Evolutionary conservation across 2,888 invertebrate species (phyloP).

Genomic region (Trachelus stipa): DNA sequence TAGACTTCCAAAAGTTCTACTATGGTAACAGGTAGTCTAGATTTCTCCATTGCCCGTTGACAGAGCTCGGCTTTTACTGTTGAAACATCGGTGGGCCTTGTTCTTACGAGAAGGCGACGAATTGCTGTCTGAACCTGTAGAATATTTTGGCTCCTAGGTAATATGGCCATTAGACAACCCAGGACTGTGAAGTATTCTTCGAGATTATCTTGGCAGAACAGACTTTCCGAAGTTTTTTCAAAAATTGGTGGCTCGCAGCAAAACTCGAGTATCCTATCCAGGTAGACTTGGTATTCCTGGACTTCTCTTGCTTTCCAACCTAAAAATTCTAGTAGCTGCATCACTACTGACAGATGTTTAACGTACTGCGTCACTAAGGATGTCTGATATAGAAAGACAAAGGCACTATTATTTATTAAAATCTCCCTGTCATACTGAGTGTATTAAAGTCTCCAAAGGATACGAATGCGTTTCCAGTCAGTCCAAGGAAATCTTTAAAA

Average conservation of each 20-base stretch:
- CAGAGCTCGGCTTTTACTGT: conserved; percentile 40
- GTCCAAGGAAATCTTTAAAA: conserved; percentile 39
- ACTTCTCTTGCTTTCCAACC: conserved; percentile 34
- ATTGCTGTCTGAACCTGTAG: conserved; percentile 39
- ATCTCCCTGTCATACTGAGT: background rate
- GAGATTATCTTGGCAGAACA: conserved; percentile 41
- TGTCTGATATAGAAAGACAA: conserved; percentile 16
- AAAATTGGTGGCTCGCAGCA: conserved; percentile 55
- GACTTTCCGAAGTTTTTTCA: conserved; percentile 52
- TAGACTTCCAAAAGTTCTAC: conserved; percentile 53
- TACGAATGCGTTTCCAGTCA: conserved; percentile 49
- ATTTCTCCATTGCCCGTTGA: conserved; percentile 50
- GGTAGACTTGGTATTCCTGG: conserved; percentile 43
- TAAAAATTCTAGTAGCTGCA: conserved; percentile 57
- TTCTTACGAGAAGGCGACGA: conserved; percentile 35
- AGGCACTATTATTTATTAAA: background rate
- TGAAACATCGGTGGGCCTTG: conserved; percentile 12
- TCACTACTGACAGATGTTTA: conserved; percentile 55
- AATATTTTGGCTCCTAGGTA: conserved; percentile 38
- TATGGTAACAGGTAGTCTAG: conserved; percentile 58
- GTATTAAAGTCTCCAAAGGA: conserved; percentile 39
- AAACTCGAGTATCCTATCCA: conserved; percentile 54
- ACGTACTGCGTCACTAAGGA: conserved; percentile 50
- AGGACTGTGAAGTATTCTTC: conserved; percentile 60
- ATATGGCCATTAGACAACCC: conserved; percentile 53